Evolutionary conservation across 2,113 vertebrate species (phyloP), one percentile per base, ranked within the genome.

Genomic region (Cololabis saira): DNA sequence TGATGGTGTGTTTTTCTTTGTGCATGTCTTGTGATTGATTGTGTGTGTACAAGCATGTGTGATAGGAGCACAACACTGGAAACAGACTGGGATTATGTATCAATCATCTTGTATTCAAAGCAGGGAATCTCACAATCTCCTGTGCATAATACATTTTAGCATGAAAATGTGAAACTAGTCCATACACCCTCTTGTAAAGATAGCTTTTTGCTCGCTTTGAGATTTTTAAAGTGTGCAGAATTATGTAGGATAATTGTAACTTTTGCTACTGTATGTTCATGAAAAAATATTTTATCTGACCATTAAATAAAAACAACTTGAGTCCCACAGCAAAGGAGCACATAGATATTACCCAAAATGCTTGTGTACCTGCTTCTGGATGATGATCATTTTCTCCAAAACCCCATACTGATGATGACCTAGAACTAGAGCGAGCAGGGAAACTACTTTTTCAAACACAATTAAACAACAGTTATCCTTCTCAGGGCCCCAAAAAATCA

Each of bases 31-130:
- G n/a, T 67, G 60, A 55, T 37, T 43, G 63, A 62, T 37, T 2
- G 12, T 63, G 43, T 71, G 67, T 16, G 74, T 49, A 12, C 24
- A 18, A 55, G 65, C 2, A n/a, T 57, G 21, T 64, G 65, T 44
- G 43, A 65, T 27, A 58, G 17, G 33, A 53, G 45, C 48, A 61
- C 49, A 60, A 57, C 0, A 18, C 51, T 56, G 69, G 58, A 58
- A 52, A 62, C 61, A 84, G 67, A 30, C 49, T 71, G 81, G 45
- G 71, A 86, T 83, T 73, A 68, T 77, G 42, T 42, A 54, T 65
- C 47, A 67, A 64, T 76, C 76, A 73, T 74, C 79, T 72, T 14
- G 8, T 53, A 62, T 71, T 75, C 56, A 76, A 40, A 64, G 59
- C 17, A 7, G 7, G 71, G 40, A 61, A 74, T 74, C 16, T 78